A percentile compares a stretch with the other conserved stretches of the same genome.
Conservation (phyloP, 2,113 vertebrate genomes). For the Falco punctatus region DNA sequence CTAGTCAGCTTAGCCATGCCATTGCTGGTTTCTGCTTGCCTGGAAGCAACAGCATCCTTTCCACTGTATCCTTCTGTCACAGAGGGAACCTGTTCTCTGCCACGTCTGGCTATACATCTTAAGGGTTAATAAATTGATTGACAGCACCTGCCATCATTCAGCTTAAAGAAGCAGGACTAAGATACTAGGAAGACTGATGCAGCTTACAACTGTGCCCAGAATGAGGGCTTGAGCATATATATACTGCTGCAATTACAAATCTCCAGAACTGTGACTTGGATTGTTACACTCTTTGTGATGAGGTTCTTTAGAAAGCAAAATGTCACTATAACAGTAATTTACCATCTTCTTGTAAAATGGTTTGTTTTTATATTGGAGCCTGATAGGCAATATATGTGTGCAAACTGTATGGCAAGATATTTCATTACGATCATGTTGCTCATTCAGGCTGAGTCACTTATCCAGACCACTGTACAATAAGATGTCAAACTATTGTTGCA, state of each 20-base stretch:
- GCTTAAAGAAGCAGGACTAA: not conserved
- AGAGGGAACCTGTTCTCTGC: not conserved
- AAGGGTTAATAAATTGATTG: not conserved
- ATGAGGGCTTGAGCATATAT: not conserved
- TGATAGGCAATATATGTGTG: not conserved
- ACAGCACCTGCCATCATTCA: not conserved
- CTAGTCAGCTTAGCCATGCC: not conserved
- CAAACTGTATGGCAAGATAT: not conserved
- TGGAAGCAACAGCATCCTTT: not conserved
- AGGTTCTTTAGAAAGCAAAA: not conserved
- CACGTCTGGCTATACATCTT: not conserved
- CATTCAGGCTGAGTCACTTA: not conserved
- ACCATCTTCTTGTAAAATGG: not conserved
- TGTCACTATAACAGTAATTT: not conserved
- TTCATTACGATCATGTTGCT: accelerated
- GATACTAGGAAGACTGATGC: not conserved
- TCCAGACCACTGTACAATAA: not conserved
- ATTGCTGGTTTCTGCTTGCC: not conserved
- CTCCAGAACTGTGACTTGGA: not conserved
- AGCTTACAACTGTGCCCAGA: not conserved
- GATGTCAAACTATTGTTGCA: not conserved
- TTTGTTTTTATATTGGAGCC: not conserved
- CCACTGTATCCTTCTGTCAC: not conserved
- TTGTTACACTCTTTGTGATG: not conserved
- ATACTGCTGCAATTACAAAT: not conserved